phyloP scores from a whole-genome alignment of 2,888 invertebrate genomes.

The Tridacna crocea region DNA sequence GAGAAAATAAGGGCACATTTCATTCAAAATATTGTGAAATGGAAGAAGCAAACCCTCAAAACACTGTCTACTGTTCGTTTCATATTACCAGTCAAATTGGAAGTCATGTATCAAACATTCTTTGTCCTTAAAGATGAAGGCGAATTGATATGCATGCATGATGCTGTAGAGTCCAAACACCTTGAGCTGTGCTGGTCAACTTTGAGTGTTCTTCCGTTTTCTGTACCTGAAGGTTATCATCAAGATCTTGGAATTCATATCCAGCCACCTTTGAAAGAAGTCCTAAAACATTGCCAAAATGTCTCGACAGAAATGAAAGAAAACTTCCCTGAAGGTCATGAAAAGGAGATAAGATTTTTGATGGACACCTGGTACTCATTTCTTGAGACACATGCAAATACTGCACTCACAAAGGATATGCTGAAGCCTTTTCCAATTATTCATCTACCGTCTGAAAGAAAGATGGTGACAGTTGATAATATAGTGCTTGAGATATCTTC shows the following conservation, averaged over 20 bases:
- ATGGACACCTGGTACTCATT: constrained; percentile 30
- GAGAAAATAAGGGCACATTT: not conserved
- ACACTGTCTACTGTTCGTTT: constrained; percentile 35
- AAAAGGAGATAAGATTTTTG: not conserved
- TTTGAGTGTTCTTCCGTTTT: constrained; percentile 14
- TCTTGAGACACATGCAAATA: not conserved
- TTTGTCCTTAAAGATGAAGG: constrained; percentile 26
- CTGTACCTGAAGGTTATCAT: not conserved
- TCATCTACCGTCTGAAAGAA: constrained; percentile 18
- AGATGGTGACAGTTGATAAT: constrained; percentile 26
- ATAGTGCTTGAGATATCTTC: constrained; percentile 21
- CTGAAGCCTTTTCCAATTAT: constrained; percentile 33
- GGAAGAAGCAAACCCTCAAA: constrained; percentile 26
- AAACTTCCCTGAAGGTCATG: not conserved
- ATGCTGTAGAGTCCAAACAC: not conserved
- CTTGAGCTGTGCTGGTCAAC: constrained; percentile 34
- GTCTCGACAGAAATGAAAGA: constrained; percentile 27
- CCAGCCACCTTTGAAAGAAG: constrained; percentile 16
- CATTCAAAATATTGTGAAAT: not conserved
- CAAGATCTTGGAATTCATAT: constrained; percentile 18
- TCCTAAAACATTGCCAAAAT: constrained; percentile 47
- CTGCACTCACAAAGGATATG: not conserved
- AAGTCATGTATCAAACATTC: not conserved
- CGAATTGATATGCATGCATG: constrained; percentile 36
- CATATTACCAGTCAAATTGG: constrained; percentile 35